These are phyloP conservation scores for Syngnathus typhle DNA, from an alignment of 2,113 vertebrate genomes.

Conservation along the genomic window DNA sequence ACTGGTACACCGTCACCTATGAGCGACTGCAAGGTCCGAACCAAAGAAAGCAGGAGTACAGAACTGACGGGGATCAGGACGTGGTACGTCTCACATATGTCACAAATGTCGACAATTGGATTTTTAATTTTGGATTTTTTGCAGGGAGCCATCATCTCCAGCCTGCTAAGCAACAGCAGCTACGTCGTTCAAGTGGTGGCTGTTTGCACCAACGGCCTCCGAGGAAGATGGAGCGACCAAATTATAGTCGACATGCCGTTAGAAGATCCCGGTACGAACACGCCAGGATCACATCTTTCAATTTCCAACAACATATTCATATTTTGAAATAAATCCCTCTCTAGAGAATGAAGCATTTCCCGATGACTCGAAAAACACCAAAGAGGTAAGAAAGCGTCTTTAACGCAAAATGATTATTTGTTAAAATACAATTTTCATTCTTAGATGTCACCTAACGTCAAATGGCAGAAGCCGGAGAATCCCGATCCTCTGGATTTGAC, in stretches of 20 bases:
- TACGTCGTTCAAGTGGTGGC: slow-evolving; percentile 95
- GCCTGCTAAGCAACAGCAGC: slow-evolving; percentile 86
- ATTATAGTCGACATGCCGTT: slow-evolving; percentile 92
- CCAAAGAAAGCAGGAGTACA: slow-evolving; percentile 81
- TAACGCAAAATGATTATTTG: not conserved
- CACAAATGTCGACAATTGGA: not conserved
- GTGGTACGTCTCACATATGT: slow-evolving; percentile 71
- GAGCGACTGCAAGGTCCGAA: slow-evolving; percentile 82
- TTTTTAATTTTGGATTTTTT: not conserved
- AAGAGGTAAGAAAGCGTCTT: slow-evolving; percentile 48
- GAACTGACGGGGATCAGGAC: slow-evolving; percentile 96
- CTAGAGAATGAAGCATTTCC: slow-evolving; percentile 58
- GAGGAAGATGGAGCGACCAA: slow-evolving; percentile 89
- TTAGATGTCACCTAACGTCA: slow-evolving; percentile 23
- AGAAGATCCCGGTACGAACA: slow-evolving; percentile 78
- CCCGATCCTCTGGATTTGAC: slow-evolving; percentile 33
- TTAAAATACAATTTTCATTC: slow-evolving; percentile 5
- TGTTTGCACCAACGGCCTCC: slow-evolving; percentile 85
- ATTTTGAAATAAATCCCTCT: not conserved
- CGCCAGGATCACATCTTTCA: not conserved
- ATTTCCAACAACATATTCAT: not conserved
- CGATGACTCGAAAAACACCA: slow-evolving; percentile 37
- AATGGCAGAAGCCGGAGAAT: slow-evolving; percentile 31
- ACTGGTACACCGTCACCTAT: slow-evolving; percentile 88
- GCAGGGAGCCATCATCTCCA: slow-evolving; percentile 88